Base-by-base conservation (phyloP, 64 coral and sea anemone genomes). In the Orbicella faveolata region DNA sequence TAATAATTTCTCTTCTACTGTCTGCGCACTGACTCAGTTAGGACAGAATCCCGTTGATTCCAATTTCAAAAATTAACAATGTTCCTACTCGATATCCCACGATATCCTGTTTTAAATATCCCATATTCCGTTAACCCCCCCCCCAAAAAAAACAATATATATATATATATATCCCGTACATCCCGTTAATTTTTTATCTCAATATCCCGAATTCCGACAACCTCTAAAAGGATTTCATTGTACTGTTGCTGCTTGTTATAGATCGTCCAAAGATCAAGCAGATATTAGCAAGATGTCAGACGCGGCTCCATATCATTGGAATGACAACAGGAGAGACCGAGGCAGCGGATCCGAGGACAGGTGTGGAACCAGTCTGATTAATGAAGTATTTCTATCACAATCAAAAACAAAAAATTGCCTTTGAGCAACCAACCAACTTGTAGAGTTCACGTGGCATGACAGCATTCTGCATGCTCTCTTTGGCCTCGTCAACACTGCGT, bases 241-340 rank as follows among this genome's bases (percentile, higher is more conserved):
- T 16, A 0, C 6, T 25, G 11, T 78, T 87, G 74, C 2, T 59
- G 15, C 4, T 39, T 79, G 84, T 70, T 26, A 15, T 55, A 96
- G 94, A 76, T 91, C 74, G 13, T 78, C 91, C 2, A 89, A 61
- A 61, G 90, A 86, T 51, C 80, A 77, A 0, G 88, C 84, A 65
- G 92, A 96, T 34, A 83, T 93, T 52, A 84, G 81, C 14, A 90
- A 96, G n/a, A 89, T 93, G 68, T 89, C 91, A 21, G 88, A 96
- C 34, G 70, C 95, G 20, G 91, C 95, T 18, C 95, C 95, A 8
- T 96, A 96, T 76, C 92, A 96, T 77, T 93, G 88, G 88, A 84
- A 75, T 74, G 89, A 84, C 21, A 61, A 36, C 25, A 77, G 89
- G 33, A 83, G 35, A 74, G 77, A 65, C 25, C 16, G 80, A 63